phyloP scores from a whole-genome alignment of 2,888 invertebrate genomes.

The Heterodera filipjevi region DNA sequence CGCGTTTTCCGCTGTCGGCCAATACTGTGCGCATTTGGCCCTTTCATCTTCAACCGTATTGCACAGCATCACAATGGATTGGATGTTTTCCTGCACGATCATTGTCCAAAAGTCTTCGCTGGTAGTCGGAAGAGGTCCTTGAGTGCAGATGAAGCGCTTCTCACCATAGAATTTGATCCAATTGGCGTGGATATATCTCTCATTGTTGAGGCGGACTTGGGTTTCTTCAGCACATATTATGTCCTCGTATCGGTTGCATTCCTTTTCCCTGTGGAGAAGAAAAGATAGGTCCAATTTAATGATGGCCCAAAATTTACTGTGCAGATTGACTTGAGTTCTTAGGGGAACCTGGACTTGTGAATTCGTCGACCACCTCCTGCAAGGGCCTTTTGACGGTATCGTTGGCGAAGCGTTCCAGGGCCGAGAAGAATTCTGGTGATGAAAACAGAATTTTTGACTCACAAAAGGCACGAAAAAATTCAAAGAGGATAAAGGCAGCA shows the following conservation, averaged over 20 bases:
- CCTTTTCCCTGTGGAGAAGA: conserved; percentile 3
- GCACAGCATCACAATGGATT: not conserved
- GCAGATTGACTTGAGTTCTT: no score
- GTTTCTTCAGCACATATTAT: conserved; percentile 23
- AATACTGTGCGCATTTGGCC: conserved; percentile 6
- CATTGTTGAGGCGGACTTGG: conserved; percentile 27
- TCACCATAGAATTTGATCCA: conserved; percentile 17
- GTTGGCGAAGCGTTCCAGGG: no score
- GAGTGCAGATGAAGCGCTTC: conserved; percentile 28
- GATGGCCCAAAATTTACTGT: no score
- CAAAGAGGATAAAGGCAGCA: no score
- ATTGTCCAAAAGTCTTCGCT: conserved; percentile 18
- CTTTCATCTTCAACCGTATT: not conserved
- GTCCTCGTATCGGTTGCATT: conserved; percentile 25
- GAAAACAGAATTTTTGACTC: no score
- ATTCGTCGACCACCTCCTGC: no score
- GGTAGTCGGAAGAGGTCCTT: conserved; percentile 4
- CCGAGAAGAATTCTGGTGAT: no score
- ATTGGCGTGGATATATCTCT: conserved; percentile 30
- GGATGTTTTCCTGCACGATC: conserved; percentile 1
- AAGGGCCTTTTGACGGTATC: no score
- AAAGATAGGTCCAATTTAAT: no score
- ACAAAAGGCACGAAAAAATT: no score
- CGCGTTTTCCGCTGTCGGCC: not conserved
- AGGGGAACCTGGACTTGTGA: no score